A percentile compares a stretch with the other conserved stretches of the same genome.
These are phyloP conservation scores for Microctenopoma steveboyesi DNA, from an alignment of 2,797 vertebrate genomes.

Conservation along the genomic window DNA sequence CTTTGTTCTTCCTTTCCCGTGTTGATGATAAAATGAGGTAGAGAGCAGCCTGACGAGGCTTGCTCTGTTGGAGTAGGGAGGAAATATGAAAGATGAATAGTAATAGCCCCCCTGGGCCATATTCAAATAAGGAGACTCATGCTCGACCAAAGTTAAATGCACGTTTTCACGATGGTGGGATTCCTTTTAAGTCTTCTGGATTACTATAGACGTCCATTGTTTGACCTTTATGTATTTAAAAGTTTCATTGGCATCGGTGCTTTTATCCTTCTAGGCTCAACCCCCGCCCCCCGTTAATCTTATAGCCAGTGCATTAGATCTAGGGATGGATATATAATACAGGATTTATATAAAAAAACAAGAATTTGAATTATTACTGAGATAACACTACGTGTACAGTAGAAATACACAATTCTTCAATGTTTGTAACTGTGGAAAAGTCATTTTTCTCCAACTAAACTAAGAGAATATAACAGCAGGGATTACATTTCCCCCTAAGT, in stretches of 20 bases:
- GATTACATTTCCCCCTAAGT: conserved; percentile 12
- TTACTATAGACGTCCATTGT: conserved; percentile 22
- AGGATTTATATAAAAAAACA: neutral
- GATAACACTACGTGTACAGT: too few relatives aligned
- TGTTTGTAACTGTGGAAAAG: neutral
- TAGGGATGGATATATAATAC: conserved; percentile 13
- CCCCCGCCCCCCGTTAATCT: neutral
- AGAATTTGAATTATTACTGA: neutral
- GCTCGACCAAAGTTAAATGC: conserved; percentile 31
- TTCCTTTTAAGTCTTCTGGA: conserved; percentile 23
- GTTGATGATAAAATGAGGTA: conserved; percentile 51
- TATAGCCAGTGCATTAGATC: conserved; percentile 8
- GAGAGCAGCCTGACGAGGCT: conserved; percentile 43
- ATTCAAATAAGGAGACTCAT: conserved; percentile 34
- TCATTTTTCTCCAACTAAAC: conserved; percentile 4
- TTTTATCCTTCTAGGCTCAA: conserved; percentile 9
- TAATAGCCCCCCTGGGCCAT: conserved; percentile 59
- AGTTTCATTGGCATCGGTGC: neutral
- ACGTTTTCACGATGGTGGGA: conserved; percentile 13
- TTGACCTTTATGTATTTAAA: conserved; percentile 27
- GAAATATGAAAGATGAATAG: conserved; percentile 58
- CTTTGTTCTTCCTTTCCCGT: conserved; percentile 37
- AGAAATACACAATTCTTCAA: neutral
- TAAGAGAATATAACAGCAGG: conserved; percentile 8
- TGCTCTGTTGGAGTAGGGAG: conserved; percentile 30